Conservation (phyloP, 2,888 invertebrate genomes). For the Polyommatus icarus region DNA sequence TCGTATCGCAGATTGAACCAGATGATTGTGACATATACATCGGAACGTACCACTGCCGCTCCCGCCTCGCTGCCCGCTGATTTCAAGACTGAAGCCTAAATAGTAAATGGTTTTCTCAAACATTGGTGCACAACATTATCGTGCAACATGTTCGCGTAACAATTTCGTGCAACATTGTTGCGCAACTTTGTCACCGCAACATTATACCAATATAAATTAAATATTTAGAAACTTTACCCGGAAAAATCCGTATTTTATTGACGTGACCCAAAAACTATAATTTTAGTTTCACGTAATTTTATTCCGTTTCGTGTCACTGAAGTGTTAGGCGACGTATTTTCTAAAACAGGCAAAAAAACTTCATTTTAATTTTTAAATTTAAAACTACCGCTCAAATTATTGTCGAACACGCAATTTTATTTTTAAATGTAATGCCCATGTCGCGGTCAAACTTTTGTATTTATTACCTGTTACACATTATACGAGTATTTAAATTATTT, state of each 20-base stretch:
- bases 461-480: neutral
- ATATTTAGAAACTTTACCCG: neutral
- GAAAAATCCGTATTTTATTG: neutral
- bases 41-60: too few relatives aligned
- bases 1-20: too few relatives aligned
- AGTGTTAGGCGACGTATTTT: neutral
- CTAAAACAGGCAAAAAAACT: neutral
- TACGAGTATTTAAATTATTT: too few relatives aligned
- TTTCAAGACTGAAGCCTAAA: too few relatives aligned
- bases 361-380: neutral
- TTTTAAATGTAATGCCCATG: neutral
- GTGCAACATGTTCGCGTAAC: too few relatives aligned
- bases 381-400: neutral
- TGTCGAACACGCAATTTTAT: neutral
- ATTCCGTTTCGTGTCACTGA: neutral
- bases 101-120: too few relatives aligned
- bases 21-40: too few relatives aligned
- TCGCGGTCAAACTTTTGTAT: neutral
- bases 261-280: neutral
- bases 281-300: neutral
- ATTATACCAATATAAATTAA: neutral
- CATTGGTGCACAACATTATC: neutral
- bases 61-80: too few relatives aligned
- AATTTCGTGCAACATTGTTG: too few relatives aligned
- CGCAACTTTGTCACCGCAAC: too few relatives aligned